A percentile compares a stretch with the other conserved stretches of the same genome.
Evolutionary conservation across 1,140 invertebrate genomes (phyloP).

Genomic region (Lasioglossum baleicum): DNA sequence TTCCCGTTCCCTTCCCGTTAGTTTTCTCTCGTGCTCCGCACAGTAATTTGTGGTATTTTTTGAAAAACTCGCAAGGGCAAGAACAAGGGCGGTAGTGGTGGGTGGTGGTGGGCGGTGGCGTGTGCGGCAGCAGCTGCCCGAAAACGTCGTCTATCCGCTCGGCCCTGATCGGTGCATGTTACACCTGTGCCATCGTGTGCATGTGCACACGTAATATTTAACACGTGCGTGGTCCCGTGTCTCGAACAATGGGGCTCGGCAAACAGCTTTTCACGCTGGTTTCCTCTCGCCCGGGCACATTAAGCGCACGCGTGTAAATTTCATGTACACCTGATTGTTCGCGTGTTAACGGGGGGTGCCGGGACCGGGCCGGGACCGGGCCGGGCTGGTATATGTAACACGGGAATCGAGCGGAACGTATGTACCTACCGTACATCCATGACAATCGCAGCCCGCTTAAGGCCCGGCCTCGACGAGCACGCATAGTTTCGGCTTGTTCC

Average conservation of each 20-base stretch:
- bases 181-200: slow-evolving; percentile 48
- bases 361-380: too few species aligned
- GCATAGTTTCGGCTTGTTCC: slow-evolving; percentile 9
- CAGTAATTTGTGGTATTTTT: too few species aligned
- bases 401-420: slow-evolving; percentile 42
- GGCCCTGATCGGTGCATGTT: slow-evolving; percentile 48
- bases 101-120: neutral
- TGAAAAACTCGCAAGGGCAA: too few species aligned
- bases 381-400: slow-evolving; percentile 22
- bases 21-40: too few species aligned
- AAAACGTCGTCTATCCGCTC: slow-evolving; percentile 21
- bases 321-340: slow-evolving; percentile 60
- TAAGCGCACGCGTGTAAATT: slow-evolving; percentile 63
- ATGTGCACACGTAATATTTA: slow-evolving; percentile 58
- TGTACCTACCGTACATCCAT: slow-evolving; percentile 33
- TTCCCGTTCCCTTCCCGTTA: too few species aligned
- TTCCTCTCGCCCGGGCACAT: slow-evolving; percentile 56
- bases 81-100: too few species aligned
- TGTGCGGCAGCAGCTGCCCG: slow-evolving; percentile 29
- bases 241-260: slow-evolving; percentile 55
- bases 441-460: slow-evolving; percentile 49
- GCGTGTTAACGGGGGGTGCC: slow-evolving; percentile 45
- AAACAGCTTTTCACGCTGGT: slow-evolving; percentile 62
- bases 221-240: slow-evolving; percentile 47
- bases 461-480: slow-evolving; percentile 7